Evolutionary conservation across 2,888 invertebrate genomes (phyloP).

Genomic region (Brenthis daphne): DNA sequence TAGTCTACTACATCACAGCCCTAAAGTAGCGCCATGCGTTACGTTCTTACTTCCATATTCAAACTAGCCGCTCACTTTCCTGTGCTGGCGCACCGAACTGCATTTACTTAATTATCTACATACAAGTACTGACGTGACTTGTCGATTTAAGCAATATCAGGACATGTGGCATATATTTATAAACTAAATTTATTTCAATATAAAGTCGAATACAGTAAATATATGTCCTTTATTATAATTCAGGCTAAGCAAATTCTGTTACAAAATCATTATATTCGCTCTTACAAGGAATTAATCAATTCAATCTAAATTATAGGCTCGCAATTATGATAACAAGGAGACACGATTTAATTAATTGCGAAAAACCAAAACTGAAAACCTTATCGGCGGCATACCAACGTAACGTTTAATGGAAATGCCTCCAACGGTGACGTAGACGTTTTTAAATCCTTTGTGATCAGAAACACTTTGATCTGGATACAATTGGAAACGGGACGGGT

Average conservation of each 20-base stretch:
- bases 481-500: conserved; percentile 61
- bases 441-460: conserved; percentile 73
- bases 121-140: conserved; percentile 39
- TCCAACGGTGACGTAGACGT: conserved; percentile 60
- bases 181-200: neutral
- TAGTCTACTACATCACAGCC: conserved; percentile 29
- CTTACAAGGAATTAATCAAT: neutral
- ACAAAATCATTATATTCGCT: neutral
- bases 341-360: conserved; percentile 25
- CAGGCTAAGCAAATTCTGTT: too few relatives aligned
- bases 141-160: conserved; percentile 35
- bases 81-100: conserved; percentile 61
- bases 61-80: conserved; percentile 71
- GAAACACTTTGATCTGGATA: conserved; percentile 70
- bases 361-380: conserved; percentile 30
- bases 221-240: too few relatives aligned
- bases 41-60: conserved; percentile 67
- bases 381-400: conserved; percentile 45
- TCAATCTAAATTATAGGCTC: neutral
- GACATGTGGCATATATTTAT: conserved; percentile 38
- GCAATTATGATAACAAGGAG: neutral
- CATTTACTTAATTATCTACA: conserved; percentile 62
- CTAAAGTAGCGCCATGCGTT: conserved; percentile 39
- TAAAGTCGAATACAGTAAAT: neutral
- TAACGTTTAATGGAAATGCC: conserved; percentile 63